These are phyloP conservation scores for Holacanthus passer DNA, from an alignment of 2,113 vertebrate species.

Conservation along the genomic window DNA sequence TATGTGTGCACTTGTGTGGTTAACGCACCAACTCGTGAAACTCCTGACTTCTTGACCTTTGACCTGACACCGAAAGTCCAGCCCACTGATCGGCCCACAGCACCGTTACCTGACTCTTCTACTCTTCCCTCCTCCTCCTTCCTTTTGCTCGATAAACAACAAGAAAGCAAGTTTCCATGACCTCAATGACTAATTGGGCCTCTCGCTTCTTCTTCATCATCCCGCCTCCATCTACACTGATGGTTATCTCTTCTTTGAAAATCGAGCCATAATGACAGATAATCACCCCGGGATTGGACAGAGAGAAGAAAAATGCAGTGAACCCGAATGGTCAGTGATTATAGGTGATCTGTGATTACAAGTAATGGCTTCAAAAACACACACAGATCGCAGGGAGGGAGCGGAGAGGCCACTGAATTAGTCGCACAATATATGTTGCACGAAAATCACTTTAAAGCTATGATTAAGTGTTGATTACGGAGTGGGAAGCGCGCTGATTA, in stretches of 20 bases:
- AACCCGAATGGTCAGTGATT: slow-evolving; percentile 39
- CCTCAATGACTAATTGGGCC: slow-evolving; percentile 33
- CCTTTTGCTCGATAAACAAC: slow-evolving; percentile 31
- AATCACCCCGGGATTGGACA: slow-evolving; percentile 40
- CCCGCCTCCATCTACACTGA: slow-evolving; percentile 7
- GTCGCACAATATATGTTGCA: not conserved
- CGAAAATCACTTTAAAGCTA: slow-evolving; percentile 26
- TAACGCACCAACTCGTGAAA: not conserved
- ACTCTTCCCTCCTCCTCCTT: no score
- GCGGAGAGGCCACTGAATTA: slow-evolving; percentile 21
- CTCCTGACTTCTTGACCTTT: slow-evolving; percentile 9
- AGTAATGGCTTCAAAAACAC: slow-evolving; percentile 55
- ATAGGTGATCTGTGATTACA: slow-evolving; percentile 63
- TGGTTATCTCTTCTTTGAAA: slow-evolving; percentile 37
- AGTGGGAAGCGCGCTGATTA: slow-evolving; percentile 37
- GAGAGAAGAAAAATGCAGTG: slow-evolving; percentile 29
- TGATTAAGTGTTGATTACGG: slow-evolving; percentile 52
- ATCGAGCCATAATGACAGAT: slow-evolving; percentile 61
- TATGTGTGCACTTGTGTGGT: not conserved
- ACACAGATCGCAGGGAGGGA: not conserved
- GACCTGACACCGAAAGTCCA: not conserved
- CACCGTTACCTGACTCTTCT: not conserved
- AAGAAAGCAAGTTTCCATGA: slow-evolving; percentile 48
- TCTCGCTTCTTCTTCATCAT: slow-evolving; percentile 17
- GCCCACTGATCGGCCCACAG: slow-evolving; percentile 3